Evolutionary conservation across 2,888 invertebrate species (phyloP).

Genomic region (Drosophila nr. perissopoda): DNA sequence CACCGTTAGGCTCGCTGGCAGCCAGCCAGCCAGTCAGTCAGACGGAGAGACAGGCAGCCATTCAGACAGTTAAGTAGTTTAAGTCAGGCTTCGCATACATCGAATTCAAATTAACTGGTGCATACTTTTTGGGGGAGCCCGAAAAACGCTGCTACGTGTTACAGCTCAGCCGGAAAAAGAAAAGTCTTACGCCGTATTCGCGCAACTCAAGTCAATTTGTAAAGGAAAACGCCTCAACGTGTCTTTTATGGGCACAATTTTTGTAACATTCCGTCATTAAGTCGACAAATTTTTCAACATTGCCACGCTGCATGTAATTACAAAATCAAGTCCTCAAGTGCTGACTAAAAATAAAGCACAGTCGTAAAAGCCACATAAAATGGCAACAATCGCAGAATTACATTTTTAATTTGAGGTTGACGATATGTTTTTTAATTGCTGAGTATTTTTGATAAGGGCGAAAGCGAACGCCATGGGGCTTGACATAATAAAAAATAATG

Average conservation of each 20-base stretch:
- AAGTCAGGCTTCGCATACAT: conserved; percentile 49
- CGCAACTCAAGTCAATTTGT: conserved; percentile 40
- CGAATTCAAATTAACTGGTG: conserved; percentile 79
- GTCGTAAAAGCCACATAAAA: conserved; percentile 49
- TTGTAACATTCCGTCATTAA: conserved; percentile 70
- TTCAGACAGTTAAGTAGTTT: conserved; percentile 63
- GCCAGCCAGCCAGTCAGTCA: neutral
- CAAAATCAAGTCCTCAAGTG: conserved; percentile 59
- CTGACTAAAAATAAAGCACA: conserved; percentile 14
- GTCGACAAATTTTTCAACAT: conserved; percentile 68
- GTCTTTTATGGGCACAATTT: conserved; percentile 56
- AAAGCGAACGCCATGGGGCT: neutral
- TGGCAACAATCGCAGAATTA: conserved; percentile 26
- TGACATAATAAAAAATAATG: neutral
- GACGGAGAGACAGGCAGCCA: neutral
- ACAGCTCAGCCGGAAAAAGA: conserved; percentile 53
- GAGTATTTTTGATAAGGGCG: conserved; percentile 28
- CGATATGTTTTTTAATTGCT: conserved; percentile 48
- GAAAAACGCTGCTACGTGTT: conserved; percentile 66
- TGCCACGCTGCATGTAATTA: conserved; percentile 61
- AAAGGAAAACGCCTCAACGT: conserved; percentile 22
- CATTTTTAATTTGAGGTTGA: conserved; percentile 22
- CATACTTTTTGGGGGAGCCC: conserved; percentile 62
- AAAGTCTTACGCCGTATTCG: conserved; percentile 40
- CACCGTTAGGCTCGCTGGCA: conserved; percentile 32